These are phyloP conservation scores for Rhagophthalmus giganteus DNA, from an alignment of 2,888 invertebrate genomes.

Conservation along the genomic window DNA sequence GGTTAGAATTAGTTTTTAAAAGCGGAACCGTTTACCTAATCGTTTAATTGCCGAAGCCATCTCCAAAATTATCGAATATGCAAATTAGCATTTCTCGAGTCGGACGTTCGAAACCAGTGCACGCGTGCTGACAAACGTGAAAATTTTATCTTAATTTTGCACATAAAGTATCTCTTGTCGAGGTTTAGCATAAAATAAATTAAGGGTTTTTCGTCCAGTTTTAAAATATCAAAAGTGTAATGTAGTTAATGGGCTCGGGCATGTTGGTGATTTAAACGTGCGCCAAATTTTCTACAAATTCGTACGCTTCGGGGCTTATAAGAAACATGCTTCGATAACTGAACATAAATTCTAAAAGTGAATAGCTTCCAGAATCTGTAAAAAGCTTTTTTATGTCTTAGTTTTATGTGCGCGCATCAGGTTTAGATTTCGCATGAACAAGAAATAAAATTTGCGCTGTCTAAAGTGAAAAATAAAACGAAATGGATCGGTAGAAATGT, in stretches of 20 bases:
- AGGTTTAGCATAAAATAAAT: neutral
- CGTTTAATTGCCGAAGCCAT: conserved; percentile 5
- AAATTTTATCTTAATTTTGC: conserved; percentile 3
- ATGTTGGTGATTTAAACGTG: conserved; percentile 1
- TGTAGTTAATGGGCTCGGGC: conserved; percentile 2
- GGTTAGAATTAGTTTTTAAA: neutral
- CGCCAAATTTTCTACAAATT: conserved; percentile 5
- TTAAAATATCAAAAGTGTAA: neutral
- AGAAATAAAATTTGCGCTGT: conserved; percentile 17
- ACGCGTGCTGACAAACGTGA: conserved; percentile 10
- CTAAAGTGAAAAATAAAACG: conserved; percentile 14
- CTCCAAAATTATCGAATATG: conserved; percentile 1
- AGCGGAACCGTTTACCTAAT: conserved; percentile 1
- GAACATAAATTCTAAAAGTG: conserved; percentile 15
- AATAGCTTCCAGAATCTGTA: conserved; percentile 16
- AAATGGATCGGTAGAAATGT: conserved; percentile 13
- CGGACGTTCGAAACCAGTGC: conserved; percentile 1
- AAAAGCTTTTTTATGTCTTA: conserved; percentile 25
- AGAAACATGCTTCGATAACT: conserved; percentile 9
- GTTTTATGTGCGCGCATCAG: conserved; percentile 16
- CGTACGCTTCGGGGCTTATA: conserved; percentile 9
- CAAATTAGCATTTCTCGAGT: conserved; percentile 1
- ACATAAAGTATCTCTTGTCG: neutral
- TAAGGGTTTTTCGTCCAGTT: neutral
- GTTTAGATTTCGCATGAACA: conserved; percentile 15